A percentile compares a stretch with the other conserved stretches of the same genome.
phyloP scores from a whole-genome alignment of 2,797 vertebrate species.

The Silurus lanzhouensis region DNA sequence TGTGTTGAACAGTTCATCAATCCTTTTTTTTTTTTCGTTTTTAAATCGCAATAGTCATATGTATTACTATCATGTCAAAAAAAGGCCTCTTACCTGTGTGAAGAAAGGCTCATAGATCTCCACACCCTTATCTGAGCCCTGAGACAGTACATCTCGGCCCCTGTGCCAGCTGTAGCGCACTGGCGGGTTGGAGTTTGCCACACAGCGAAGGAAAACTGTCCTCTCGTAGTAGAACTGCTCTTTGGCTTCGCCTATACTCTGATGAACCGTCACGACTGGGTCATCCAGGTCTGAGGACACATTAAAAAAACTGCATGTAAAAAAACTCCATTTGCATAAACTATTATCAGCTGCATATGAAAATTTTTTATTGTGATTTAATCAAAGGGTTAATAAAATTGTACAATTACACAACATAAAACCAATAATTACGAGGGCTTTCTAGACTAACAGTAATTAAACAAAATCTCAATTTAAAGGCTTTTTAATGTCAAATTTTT shows the following conservation, averaged over 20 bases:
- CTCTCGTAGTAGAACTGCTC: slow-evolving; percentile 98
- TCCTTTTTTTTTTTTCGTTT: slow-evolving; percentile 14
- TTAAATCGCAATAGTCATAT: background rate
- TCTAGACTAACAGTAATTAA: background rate
- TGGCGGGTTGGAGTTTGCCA: slow-evolving; percentile 94
- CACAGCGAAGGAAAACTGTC: slow-evolving; percentile 94
- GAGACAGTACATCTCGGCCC: slow-evolving; percentile 89
- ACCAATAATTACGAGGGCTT: slow-evolving; percentile 18
- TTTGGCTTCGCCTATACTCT: slow-evolving; percentile 98
- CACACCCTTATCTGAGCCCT: slow-evolving; percentile 95
- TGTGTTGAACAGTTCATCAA: background rate
- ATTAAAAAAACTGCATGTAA: background rate
- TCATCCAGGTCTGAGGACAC: slow-evolving; percentile 87
- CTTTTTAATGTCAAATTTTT: background rate
- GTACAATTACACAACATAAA: slow-evolving; percentile 12
- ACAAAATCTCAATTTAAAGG: background rate
- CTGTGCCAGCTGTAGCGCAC: slow-evolving; percentile 97
- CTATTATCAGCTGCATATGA: background rate
- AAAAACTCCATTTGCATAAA: background rate
- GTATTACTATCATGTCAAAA: background rate
- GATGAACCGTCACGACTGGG: slow-evolving; percentile 94
- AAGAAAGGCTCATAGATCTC: slow-evolving; percentile 99
- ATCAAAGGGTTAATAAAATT: background rate
- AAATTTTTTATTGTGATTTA: too few species aligned
- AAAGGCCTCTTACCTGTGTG: slow-evolving; percentile 86